A percentile compares a stretch with the other conserved stretches of the same genome.
Conservation (phyloP, 2,113 vertebrate genomes). For the Thinocorus orbignyianus region DNA sequence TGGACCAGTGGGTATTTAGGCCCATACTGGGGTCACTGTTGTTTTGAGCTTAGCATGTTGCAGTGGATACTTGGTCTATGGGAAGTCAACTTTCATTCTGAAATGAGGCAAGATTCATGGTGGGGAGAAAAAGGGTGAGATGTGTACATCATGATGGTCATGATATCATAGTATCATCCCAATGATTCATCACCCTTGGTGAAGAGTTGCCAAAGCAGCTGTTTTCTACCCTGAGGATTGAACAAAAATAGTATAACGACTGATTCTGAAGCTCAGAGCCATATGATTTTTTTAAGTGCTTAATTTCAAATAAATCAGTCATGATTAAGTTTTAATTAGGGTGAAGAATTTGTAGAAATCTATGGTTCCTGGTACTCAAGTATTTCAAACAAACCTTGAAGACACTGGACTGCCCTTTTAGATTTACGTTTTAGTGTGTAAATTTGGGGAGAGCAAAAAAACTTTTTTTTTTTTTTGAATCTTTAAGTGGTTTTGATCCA, state of each 20-base stretch:
- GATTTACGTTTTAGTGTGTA: background rate
- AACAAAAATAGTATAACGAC: background rate
- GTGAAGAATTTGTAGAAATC: background rate
- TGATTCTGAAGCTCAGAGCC: background rate
- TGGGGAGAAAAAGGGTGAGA: background rate
- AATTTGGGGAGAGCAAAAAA: background rate
- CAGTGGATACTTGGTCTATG: background rate
- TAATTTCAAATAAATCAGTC: background rate
- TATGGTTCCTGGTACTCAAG: background rate
- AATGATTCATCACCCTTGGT: background rate
- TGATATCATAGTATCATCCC: background rate
- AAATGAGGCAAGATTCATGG: background rate
- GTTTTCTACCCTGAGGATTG: background rate
- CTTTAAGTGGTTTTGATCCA: background rate
- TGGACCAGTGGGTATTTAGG: background rate
- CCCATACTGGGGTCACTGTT: fast-evolving
- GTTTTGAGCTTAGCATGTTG: background rate
- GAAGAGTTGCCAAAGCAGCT: background rate
- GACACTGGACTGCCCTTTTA: background rate
- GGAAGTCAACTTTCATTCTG: background rate
- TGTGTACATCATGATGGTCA: fast-evolving
- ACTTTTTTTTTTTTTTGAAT: background rate
- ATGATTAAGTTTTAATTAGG: background rate
- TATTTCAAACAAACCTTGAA: background rate
- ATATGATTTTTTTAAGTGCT: background rate